Base-by-base conservation (phyloP, 2,113 vertebrate species). In the Raphicerus campestris region DNA sequence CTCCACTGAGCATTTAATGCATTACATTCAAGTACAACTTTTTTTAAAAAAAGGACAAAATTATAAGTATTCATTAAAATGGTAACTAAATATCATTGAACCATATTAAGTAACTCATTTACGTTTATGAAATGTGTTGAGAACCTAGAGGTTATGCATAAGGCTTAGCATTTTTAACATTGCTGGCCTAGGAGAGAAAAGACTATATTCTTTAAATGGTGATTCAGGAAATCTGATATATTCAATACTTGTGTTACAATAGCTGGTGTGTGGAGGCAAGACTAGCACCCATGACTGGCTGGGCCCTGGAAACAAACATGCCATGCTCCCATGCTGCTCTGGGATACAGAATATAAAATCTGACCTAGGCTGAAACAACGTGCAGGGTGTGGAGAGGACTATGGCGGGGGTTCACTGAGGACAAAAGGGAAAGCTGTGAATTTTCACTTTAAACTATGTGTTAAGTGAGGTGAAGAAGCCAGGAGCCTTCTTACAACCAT, bases 11-110 rank as follows among this genome's bases (percentile, higher is more conserved):
- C 8, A 80, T 92, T 96, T 87, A 92, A 96, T 95, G 89, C 49
- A 61, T 77, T 91, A 89, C 70, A 94, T 42, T 96, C 81, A 86
- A 96, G 32, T 32, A 53, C 26, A 28, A 96, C 58, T 61, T 88
- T 93, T 95, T 92, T 66, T 94, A 49, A 39, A 94, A 56, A 94
- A 94, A 61, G 16, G n/a, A 83, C 63, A 97, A 82, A 93, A 83
- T 86, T 70, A 13, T 30, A 91, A 82, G 2, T 93, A 58, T 89
- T 96, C 58, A 92, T 89, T 93, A 92, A 93, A 92, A 96, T 94
- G 35, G 16, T 55, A 61, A 87, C 39, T 19, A 90, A 53, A 96
- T 32, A 93, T 81, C 53, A 86, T 83, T 87, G 84, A 92, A 94
- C 51, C 35, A 77, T 47, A 88, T 28, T 20, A 93, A 92, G 78